phyloP scores from a whole-genome alignment of 2,888 invertebrate species.

The Cryptophagus acutangulus region DNA sequence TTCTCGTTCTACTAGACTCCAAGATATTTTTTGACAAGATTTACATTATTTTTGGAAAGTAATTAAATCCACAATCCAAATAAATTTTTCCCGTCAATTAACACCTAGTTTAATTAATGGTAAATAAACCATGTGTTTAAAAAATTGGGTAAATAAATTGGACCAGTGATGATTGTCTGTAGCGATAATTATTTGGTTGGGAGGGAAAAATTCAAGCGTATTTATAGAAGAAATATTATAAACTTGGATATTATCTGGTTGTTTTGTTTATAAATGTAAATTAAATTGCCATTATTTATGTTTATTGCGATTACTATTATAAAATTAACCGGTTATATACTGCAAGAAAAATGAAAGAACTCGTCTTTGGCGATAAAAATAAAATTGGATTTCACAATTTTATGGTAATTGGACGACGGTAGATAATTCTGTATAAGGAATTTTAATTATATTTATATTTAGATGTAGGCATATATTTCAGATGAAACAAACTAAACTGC shows the following conservation, averaged over 20 bases:
- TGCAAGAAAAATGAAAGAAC: slow-evolving; percentile 14
- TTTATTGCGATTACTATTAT: slow-evolving; percentile 17
- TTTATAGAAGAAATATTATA: no score
- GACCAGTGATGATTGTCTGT: no score
- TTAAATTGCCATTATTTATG: slow-evolving; percentile 18
- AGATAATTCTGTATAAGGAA: slow-evolving; percentile 21
- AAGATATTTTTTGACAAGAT: no score
- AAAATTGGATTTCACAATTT: slow-evolving; percentile 20
- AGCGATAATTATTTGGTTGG: no score
- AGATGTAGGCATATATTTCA: slow-evolving; percentile 20
- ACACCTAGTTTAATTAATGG: no score
- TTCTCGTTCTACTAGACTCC: no score
- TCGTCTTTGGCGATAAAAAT: slow-evolving; percentile 7
- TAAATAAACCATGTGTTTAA: no score
- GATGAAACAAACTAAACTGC: slow-evolving; percentile 4
- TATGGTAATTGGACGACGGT: slow-evolving; percentile 20
- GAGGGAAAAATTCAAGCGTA: no score
- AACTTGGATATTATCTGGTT: not conserved
- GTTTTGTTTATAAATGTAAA: slow-evolving; percentile 17
- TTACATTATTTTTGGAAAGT: no score
- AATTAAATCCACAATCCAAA: no score
- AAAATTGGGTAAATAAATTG: no score
- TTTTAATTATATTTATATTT: slow-evolving; percentile 24
- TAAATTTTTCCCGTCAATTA: no score
- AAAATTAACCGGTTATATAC: slow-evolving; percentile 16